Conservation (phyloP, 2,113 vertebrate genomes). For the Xiphias gladius region DNA sequence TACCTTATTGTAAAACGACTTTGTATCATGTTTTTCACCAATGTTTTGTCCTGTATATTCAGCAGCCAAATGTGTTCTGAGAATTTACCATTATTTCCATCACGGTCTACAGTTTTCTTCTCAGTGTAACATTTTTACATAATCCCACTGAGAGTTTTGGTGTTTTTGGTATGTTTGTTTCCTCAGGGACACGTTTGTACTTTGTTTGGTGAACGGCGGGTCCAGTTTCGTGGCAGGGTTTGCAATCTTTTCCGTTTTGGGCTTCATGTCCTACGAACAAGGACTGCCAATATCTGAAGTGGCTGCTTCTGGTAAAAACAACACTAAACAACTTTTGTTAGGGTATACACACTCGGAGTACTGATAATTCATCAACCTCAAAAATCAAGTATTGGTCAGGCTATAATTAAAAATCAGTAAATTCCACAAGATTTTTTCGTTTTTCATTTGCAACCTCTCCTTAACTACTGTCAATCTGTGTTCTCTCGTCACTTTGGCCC, state of each 20-base stretch:
- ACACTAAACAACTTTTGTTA: neutral
- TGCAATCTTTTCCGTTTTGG: slow-evolving; percentile 83
- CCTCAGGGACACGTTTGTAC: slow-evolving; percentile 78
- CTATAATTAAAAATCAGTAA: too few species aligned
- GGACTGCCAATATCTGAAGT: slow-evolving; percentile 82
- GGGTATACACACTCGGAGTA: neutral
- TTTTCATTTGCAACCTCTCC: too few species aligned
- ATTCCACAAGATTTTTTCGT: too few species aligned
- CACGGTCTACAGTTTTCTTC: neutral
- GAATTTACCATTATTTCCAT: neutral
- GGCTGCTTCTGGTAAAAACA: slow-evolving; percentile 78
- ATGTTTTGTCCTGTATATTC: too few species aligned
- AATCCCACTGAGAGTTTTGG: neutral
- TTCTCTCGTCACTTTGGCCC: too few species aligned
- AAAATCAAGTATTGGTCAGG: too few species aligned
- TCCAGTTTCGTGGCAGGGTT: slow-evolving; percentile 83
- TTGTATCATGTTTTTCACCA: neutral
- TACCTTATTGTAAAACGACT: neutral
- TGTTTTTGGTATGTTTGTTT: slow-evolving; percentile 26
- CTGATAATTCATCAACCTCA: neutral
- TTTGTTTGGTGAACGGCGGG: slow-evolving; percentile 80
- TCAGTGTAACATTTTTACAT: neutral
- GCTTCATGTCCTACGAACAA: slow-evolving; percentile 84
- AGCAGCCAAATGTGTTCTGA: too few species aligned
- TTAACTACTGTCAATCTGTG: too few species aligned